A percentile compares a stretch with the other conserved stretches of the same genome.
Evolutionary conservation across 2,797 vertebrate genomes (phyloP).

Genomic region (Pseudomugil gertrudae): DNA sequence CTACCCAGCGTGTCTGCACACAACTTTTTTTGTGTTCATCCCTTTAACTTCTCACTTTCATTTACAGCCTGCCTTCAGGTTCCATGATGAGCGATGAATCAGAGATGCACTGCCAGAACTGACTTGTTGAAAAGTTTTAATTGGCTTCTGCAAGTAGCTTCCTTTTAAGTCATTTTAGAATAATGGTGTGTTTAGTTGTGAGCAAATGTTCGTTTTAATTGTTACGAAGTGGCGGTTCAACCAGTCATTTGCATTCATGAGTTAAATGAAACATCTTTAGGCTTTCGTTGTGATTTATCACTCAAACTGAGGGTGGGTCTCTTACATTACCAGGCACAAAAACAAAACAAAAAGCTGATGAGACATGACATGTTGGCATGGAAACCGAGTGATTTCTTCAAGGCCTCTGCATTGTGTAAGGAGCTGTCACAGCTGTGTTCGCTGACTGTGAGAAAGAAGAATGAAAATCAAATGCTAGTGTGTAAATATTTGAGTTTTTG

Average conservation of each 20-base stretch:
- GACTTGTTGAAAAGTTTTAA: constrained; percentile 41
- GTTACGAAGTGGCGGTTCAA: neutral
- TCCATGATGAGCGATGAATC: constrained; percentile 55
- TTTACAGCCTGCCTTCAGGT: too few species aligned
- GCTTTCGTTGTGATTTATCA: constrained; percentile 7
- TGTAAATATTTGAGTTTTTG: constrained; percentile 15
- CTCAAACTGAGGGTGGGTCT: neutral
- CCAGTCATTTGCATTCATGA: neutral
- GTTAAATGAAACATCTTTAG: neutral
- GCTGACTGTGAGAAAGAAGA: constrained; percentile 1
- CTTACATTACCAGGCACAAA: constrained; percentile 6
- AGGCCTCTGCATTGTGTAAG: neutral
- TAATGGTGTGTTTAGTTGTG: neutral
- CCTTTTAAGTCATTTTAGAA: constrained; percentile 1
- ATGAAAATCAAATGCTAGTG: constrained; percentile 19
- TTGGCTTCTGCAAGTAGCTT: constrained; percentile 42
- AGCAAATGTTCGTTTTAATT: neutral
- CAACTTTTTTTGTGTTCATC: constrained; percentile 17
- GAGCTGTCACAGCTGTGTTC: constrained; percentile 3
- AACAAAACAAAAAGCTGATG: constrained; percentile 23
- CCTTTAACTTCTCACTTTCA: constrained; percentile 36
- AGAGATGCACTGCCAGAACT: constrained; percentile 47
- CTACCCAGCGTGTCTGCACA: neutral
- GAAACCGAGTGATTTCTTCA: constrained; percentile 37
- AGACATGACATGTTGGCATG: constrained; percentile 49